These are phyloP conservation scores for Ennomos fuscantarius DNA, from an alignment of 2,888 invertebrate genomes.

Conservation along the genomic window DNA sequence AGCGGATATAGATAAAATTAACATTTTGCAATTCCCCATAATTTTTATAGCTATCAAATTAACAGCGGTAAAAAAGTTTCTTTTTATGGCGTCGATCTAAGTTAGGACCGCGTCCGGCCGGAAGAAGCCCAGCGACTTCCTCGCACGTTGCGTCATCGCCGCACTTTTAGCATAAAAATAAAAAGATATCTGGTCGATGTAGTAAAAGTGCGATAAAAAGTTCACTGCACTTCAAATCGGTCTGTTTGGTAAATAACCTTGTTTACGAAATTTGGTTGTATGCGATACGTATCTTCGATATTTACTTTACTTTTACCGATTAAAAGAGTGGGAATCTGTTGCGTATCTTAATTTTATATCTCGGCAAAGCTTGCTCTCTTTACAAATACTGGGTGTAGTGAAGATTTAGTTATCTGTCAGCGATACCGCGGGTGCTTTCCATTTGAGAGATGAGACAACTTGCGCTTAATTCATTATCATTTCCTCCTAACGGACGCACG, in stretches of 20 bases:
- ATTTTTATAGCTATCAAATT: constrained; percentile 23
- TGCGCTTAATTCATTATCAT: constrained; percentile 54
- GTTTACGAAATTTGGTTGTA: constrained; percentile 10
- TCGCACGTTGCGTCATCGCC: constrained; percentile 45
- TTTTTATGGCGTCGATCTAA: constrained; percentile 36
- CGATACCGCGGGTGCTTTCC: constrained; percentile 2
- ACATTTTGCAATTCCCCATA: constrained; percentile 26
- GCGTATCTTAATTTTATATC: constrained; percentile 5
- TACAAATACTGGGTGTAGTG: constrained; percentile 4
- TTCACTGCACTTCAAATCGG: constrained; percentile 32
- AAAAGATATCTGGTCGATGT: constrained; percentile 26
- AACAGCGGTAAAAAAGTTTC: constrained; percentile 20
- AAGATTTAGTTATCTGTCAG: constrained; percentile 5
- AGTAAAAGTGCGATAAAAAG: constrained; percentile 29
- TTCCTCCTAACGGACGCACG: constrained; percentile 52
- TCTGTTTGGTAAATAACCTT: constrained; percentile 20
- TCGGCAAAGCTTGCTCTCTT: background rate
- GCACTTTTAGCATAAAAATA: constrained; percentile 37
- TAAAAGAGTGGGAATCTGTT: constrained; percentile 12
- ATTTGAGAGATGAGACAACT: background rate
- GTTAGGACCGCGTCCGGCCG: constrained; percentile 49
- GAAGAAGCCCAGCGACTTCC: constrained; percentile 48
- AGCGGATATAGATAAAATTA: constrained; percentile 29
- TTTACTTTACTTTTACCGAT: constrained; percentile 20
- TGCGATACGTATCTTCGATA: constrained; percentile 16